Percentiles rank a stretch among this genome's conserved stretches.
These are phyloP conservation scores for Protodeltote pygarga DNA, from an alignment of 2,888 invertebrate species.

Conservation along the genomic window DNA sequence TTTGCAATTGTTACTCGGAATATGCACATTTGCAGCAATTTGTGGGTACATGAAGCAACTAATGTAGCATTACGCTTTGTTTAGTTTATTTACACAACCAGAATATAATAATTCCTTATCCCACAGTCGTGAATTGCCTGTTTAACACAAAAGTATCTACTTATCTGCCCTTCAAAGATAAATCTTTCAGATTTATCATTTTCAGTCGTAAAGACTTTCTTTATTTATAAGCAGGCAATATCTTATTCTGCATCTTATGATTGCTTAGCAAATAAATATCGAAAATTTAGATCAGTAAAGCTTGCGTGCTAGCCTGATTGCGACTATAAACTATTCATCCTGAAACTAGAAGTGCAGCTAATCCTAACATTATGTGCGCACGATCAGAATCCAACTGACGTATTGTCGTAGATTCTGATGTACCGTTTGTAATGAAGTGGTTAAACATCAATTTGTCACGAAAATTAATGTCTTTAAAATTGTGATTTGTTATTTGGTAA, in stretches of 20 bases:
- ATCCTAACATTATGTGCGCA: slow-evolving; percentile 42
- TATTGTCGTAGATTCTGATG: slow-evolving; percentile 25
- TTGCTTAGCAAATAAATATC: slow-evolving; percentile 46
- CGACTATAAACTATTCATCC: slow-evolving; percentile 45
- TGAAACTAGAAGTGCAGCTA: slow-evolving; percentile 43
- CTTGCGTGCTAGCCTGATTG: slow-evolving; percentile 48
- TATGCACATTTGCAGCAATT: slow-evolving; percentile 39
- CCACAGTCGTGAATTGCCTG: slow-evolving; percentile 23
- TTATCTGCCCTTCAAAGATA: slow-evolving; percentile 13
- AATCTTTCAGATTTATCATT: slow-evolving; percentile 32
- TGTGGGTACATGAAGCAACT: slow-evolving; percentile 28
- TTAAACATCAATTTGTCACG: slow-evolving; percentile 21
- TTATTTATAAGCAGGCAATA: slow-evolving; percentile 34
- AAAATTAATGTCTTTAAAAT: slow-evolving; percentile 4
- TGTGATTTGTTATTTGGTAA: slow-evolving; percentile 15
- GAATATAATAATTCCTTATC: slow-evolving; percentile 17
- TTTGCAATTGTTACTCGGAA: slow-evolving; percentile 38
- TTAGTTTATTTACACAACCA: slow-evolving; percentile 33
- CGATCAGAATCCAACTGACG: slow-evolving; percentile 14
- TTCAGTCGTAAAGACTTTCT: slow-evolving; percentile 13
- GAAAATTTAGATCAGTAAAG: slow-evolving; percentile 48
- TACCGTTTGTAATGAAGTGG: slow-evolving; percentile 11
- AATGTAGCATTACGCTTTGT: slow-evolving; percentile 29
- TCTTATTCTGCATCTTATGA: slow-evolving; percentile 47
- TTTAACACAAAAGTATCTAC: slow-evolving; percentile 15